A percentile compares a stretch with the other conserved stretches of the same genome.
phyloP scores from a whole-genome alignment of 2,888 invertebrate species.

The Oxycera nigricornis region DNA sequence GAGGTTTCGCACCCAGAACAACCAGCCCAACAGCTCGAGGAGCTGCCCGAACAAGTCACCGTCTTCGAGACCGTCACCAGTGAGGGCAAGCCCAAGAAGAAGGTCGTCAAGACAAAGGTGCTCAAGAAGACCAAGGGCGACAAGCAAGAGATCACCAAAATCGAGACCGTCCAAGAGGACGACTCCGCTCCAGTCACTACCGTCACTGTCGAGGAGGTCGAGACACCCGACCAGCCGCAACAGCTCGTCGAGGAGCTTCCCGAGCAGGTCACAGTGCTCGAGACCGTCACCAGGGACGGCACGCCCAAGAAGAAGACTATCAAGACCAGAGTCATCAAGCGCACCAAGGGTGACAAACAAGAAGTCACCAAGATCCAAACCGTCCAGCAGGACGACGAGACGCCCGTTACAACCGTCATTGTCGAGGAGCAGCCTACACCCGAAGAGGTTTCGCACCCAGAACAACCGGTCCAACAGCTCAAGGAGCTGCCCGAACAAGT shows the following conservation, averaged over 20 bases:
- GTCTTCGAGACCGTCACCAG: conserved; percentile 54
- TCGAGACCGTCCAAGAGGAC: conserved; percentile 57
- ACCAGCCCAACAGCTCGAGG: conserved; percentile 46
- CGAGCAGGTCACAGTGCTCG: conserved; percentile 50
- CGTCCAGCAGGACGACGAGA: conserved; percentile 57
- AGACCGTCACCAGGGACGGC: conserved; percentile 53
- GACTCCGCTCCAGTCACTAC: conserved; percentile 56
- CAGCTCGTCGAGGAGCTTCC: conserved; percentile 48
- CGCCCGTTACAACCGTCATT: conserved; percentile 55
- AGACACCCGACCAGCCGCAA: background rate
- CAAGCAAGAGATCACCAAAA: conserved; percentile 61
- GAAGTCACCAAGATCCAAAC: conserved; percentile 56
- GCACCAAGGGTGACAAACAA: conserved; percentile 50
- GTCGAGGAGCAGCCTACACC: conserved; percentile 41
- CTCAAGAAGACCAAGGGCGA: conserved; percentile 59
- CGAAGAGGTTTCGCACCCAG: conserved; percentile 42
- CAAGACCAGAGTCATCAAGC: conserved; percentile 49
- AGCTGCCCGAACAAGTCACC: conserved; percentile 56
- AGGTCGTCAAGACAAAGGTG: conserved; percentile 58
- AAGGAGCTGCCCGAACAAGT: conserved; percentile 55
- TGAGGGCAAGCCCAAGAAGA: conserved; percentile 56
- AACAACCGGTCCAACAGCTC: conserved; percentile 44
- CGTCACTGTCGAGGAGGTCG: conserved; percentile 48
- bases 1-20: background rate
- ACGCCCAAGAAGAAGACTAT: conserved; percentile 51